Evolutionary conservation across 2,888 invertebrate species (phyloP).

Genomic region (Epistrophe eligans): DNA sequence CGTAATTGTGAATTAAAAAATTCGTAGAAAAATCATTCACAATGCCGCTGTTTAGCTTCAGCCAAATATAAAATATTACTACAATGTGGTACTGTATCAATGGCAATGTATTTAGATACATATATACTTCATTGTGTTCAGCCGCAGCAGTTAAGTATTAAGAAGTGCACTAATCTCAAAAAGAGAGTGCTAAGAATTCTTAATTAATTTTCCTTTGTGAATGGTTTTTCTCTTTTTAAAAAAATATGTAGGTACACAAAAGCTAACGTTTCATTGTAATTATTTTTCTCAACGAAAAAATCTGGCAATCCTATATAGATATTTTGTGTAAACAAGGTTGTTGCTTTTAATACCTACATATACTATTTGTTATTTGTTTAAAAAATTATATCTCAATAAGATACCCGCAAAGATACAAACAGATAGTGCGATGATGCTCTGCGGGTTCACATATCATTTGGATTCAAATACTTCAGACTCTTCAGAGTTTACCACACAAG

Average conservation of each 20-base stretch:
- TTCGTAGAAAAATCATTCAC: no score
- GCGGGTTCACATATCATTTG: conserved; percentile 12
- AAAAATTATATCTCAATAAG: not conserved
- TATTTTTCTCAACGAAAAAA: not conserved
- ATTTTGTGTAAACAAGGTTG: conserved; percentile 1
- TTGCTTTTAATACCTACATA: not conserved
- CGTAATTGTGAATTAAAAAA: no score
- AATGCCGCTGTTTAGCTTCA: no score
- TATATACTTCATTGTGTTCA: no score
- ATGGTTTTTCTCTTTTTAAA: no score
- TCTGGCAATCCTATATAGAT: conserved; percentile 8
- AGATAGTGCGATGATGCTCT: not conserved
- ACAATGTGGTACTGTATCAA: no score
- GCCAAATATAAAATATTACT: no score
- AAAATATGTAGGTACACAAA: no score
- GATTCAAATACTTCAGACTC: not conserved
- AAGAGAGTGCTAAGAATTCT: not conserved
- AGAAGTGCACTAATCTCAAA: no score
- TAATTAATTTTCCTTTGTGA: not conserved
- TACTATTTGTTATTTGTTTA: conserved; percentile 18
- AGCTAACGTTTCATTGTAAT: no score
- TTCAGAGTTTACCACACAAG: not conserved
- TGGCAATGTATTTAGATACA: no score
- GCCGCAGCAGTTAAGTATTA: no score
- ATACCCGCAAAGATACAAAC: not conserved